phyloP scores from a whole-genome alignment of 2,797 vertebrate genomes.

The Prunella strophiata region DNA sequence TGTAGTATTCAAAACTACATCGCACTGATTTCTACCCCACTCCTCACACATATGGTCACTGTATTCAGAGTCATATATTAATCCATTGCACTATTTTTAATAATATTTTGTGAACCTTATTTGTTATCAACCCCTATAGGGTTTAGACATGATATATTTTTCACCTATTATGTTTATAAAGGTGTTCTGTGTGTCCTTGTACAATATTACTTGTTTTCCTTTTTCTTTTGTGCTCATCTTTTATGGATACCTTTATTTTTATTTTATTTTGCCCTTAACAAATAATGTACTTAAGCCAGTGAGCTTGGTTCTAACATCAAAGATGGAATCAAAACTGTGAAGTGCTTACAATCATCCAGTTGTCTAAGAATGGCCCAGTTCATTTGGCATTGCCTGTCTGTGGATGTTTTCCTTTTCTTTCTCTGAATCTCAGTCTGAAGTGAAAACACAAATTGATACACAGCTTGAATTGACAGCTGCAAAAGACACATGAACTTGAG shows the following conservation, averaged over 20 bases:
- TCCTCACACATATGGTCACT: neutral
- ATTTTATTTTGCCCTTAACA: neutral
- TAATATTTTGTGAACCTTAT: neutral
- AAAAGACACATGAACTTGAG: neutral
- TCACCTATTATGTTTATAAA: neutral
- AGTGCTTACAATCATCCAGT: neutral
- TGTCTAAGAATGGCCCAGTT: neutral
- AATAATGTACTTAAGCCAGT: neutral
- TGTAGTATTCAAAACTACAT: neutral
- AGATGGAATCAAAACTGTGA: neutral
- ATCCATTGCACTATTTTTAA: neutral
- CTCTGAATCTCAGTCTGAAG: neutral
- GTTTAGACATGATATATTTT: neutral
- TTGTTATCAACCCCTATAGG: neutral
- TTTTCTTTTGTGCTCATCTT: neutral
- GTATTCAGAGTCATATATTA: neutral
- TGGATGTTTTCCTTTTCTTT: neutral
- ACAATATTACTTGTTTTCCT: neutral
- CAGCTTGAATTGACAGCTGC: neutral
- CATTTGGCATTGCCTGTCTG: neutral
- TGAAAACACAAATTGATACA: neutral
- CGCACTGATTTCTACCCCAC: neutral
- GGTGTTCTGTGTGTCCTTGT: neutral
- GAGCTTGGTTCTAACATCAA: neutral
- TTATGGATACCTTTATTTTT: neutral